These are phyloP conservation scores for Chondrosia reniformis DNA, from an alignment of 37 sponge, comb jelly and placozoan genomes.

Conservation along the genomic window DNA sequence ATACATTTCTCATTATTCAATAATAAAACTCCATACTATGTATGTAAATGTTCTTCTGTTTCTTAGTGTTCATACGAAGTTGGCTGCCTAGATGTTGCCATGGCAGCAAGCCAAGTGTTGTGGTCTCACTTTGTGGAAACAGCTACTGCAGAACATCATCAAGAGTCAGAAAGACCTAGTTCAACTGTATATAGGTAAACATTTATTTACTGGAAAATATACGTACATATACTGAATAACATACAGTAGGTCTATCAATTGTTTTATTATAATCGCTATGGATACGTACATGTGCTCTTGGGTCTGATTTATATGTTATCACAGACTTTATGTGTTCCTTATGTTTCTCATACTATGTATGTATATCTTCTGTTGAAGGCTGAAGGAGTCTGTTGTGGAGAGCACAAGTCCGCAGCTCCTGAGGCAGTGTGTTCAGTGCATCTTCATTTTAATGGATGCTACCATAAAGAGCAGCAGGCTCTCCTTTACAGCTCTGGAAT, in stretches of 20 bases:
- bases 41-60: no score
- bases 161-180: no score
- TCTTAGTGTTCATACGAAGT: slow-evolving; percentile 48
- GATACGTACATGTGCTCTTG: not conserved
- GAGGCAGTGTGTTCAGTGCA: slow-evolving; percentile 36
- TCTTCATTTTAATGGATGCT: slow-evolving; percentile 35
- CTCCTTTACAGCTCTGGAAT: not conserved
- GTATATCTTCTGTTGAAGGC: not conserved
- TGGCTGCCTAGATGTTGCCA: slow-evolving; percentile 52
- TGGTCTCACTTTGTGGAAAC: slow-evolving; percentile 67
- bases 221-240: not conserved
- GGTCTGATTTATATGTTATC: not conserved
- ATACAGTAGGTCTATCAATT: no score
- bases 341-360: not conserved
- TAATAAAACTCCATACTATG: no score
- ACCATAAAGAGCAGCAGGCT: not conserved
- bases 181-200: not conserved
- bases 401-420: slow-evolving; percentile 19
- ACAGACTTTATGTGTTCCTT: not conserved
- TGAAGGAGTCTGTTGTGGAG: not conserved
- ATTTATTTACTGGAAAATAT: not conserved
- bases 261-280: no score
- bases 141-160: no score
- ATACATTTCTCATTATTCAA: no score
- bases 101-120: slow-evolving; percentile 38